Base-by-base conservation (phyloP, 2,888 invertebrate genomes). In the Archips crataeganus region DNA sequence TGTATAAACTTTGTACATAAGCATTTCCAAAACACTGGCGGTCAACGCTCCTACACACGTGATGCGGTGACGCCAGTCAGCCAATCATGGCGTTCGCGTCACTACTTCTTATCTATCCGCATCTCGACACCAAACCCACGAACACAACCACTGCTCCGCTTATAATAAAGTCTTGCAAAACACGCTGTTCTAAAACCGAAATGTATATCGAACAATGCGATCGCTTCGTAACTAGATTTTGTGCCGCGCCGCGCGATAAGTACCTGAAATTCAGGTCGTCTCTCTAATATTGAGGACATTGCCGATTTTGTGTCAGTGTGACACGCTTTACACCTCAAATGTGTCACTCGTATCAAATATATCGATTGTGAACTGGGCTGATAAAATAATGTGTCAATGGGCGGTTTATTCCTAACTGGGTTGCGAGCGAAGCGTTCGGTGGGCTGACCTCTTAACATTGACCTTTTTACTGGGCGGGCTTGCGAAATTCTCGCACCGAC, bases 11-110 rank as follows among this genome's bases (percentile, higher is more conserved):
- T 80, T 82, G 85, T 89, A 54, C 15, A 54, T 49, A 49, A 13
- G 13, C 23, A 88, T 90, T 90, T 90, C 91, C 91, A 93, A 94
- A 94, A 94, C 93, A 93, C 79, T 77, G 79, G 80, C 84, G 94
- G 93, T 93, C 94, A 93, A 88, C 84, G 94, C 84, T 85, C 93
- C 83, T 79, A 13, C 84, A 84, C 92, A 92, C 92, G 93, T 94
- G 94, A 94, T 85, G 77, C 82, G 82, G 84, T 91, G 91, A 90
- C 90, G 92, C 84, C 81, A 82, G 81, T 81, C 78, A 79, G 74
- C 77, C 85, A 81, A 85, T 87, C 82, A 84, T 83, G 84, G 84
- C 84, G 80, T 81, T 82, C 70, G 75, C 86, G 84, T 83, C 86
- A 85, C 86, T 82, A 80, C 78, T 78, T 79, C 82, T 81, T 49